Evolutionary conservation across 2,113 vertebrate genomes (phyloP), one percentile per base, ranked within the genome.

Genomic region (Falco punctatus): DNA sequence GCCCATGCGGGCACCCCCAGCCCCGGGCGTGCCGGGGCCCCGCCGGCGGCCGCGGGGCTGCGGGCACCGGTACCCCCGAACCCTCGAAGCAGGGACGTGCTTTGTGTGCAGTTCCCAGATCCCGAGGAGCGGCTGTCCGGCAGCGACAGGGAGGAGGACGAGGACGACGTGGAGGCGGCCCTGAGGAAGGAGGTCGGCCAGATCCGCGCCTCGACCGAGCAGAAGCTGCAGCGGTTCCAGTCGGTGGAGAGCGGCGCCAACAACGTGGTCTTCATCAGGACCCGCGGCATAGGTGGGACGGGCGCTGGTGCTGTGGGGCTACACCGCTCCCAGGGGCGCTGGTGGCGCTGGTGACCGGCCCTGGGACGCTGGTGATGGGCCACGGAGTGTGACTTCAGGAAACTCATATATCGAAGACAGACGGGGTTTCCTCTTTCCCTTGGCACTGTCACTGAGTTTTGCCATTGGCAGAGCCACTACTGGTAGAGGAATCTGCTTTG

Each of bases 211-310:
- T 98, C 98, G 0, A 98, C 97, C 1, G 93, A 98, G 51, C 98
- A 98, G 96, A 98, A 96, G 55, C 95, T 98, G 94, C 97, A 98
- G 64, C 98, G 99, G 69, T 99, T 99, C 97, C 98, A 98, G 97
- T 99, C 99, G 0, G 86, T 99, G 95, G 98, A 99, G 64, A 99
- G 99, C 1, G 99, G 99, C 4, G 99, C 99, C 2, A 99, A 99
- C 97, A 99, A 99, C 4, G 99, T 99, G 20, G 98, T 99, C 86
- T 99, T 99, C 97, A 99, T 99, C 91, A 98, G 97, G 82, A 99
- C 99, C 2, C 98, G 95, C n/a, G 98, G 99, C 72, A 98, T 99
- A 86, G 99, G 99, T 99, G 80, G 21, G 87, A 21, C 46, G 38
- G 19, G 3, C 2, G 0, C 20, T 5, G 24, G 15, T 7, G 7